Percentiles rank a stretch among this genome's conserved stretches.
phyloP scores from a whole-genome alignment of 2,888 invertebrate genomes.

The Willowsia nigromaculata region DNA sequence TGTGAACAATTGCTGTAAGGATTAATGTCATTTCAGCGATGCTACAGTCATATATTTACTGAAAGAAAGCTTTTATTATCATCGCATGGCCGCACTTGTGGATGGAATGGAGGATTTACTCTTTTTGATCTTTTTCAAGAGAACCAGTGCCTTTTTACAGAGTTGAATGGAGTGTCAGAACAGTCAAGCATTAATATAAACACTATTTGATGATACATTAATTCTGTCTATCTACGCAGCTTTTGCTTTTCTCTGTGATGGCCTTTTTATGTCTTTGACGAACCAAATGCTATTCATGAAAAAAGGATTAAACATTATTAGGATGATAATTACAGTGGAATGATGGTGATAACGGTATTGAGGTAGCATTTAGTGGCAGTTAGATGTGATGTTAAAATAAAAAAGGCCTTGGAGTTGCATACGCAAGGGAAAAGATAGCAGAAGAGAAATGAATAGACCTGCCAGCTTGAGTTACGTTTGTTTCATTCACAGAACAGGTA shows the following conservation, averaged over 20 bases:
- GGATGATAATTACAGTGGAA: constrained; percentile 40
- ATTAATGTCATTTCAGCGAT: not conserved
- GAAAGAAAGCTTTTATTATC: constrained; percentile 3
- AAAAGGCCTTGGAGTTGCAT: not conserved
- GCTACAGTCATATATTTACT: constrained; percentile 6
- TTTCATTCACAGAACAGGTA: too few species aligned
- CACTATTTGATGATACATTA: not conserved
- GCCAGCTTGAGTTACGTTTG: too few species aligned
- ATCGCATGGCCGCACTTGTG: not conserved
- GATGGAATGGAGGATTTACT: not conserved
- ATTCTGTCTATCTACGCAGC: constrained; percentile 2
- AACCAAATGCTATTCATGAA: constrained; percentile 30
- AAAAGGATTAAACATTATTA: constrained; percentile 53
- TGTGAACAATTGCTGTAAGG: constrained; percentile 30
- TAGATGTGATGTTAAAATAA: constrained; percentile 1
- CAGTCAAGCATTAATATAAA: not conserved
- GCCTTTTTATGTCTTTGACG: constrained; percentile 20
- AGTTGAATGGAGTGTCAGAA: not conserved
- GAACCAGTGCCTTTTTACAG: not conserved
- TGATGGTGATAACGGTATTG: constrained; percentile 17
- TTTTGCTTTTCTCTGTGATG: not conserved
- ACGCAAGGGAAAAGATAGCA: too few species aligned
- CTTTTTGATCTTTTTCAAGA: not conserved
- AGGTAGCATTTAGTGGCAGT: not conserved
- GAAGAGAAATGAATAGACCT: too few species aligned